Base-by-base conservation (phyloP, 2,888 invertebrate genomes). In the Ashinkailepas kermadecensis region DNA sequence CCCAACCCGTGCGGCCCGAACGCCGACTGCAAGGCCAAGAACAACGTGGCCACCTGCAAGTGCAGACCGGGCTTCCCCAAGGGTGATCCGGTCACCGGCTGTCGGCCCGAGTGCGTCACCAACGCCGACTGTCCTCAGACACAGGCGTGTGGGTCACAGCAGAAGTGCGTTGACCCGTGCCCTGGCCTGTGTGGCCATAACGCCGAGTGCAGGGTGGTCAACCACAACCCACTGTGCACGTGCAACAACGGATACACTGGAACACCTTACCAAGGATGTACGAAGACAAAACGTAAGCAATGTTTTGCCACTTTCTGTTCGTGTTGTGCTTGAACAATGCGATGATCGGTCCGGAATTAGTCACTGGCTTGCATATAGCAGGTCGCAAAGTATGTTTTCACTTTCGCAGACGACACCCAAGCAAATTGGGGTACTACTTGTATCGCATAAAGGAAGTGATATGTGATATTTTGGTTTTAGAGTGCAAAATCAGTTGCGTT, bases 1-100 rank as follows among this genome's bases (percentile, higher is more conserved):
- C 80, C 81, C 13, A 94, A 94, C 87, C 94, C 95, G 0, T 96
- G 96, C 86, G 96, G 96, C 13, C 90, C 91, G 54, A 95, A 95
- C 87, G 92, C 95, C 0, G 92, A 92, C 85, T 96, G 96, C 86
- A 91, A 92, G 81, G 94, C 95, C 87, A 89, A 92, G 78, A 89
- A 91, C 25, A 92, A 91, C n/a, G 85, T 85, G 56, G 94, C 92
- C 86, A 94, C 94, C 86, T 96, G 96, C 86, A 91, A 91, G 70
- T 95, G 95, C 15, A 67, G 70, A 15, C 64, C 70, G 6, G 82
- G 82, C 39, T 81, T 92, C 86, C 90, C 90, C 15, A 23, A 78
- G 23, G 78, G 54, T 21, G 78, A 25, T 23, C 23, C 74, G 15
- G 11, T 54, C 15, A 12, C 74, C 39, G 86, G 86, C n/a, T 87